These are phyloP conservation scores for Haplochromis vanheusdeni DNA, from an alignment of 2,113 vertebrate species.

Conservation along the genomic window DNA sequence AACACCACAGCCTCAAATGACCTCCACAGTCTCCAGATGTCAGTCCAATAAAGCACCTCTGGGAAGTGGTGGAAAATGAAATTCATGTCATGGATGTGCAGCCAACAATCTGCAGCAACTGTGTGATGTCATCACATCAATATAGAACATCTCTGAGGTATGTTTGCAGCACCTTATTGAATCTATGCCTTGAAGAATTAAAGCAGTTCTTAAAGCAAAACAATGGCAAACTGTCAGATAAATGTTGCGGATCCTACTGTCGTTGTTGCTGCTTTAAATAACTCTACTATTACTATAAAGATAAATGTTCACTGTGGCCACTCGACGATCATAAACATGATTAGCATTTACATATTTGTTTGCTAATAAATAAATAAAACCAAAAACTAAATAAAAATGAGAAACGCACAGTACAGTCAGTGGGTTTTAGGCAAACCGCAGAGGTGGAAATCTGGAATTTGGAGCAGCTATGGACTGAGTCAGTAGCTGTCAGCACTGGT, in stretches of 20 bases:
- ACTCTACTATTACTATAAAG: not conserved
- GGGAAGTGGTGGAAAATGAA: not conserved
- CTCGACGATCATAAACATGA: no score
- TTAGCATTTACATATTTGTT: not conserved
- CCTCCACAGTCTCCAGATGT: not conserved
- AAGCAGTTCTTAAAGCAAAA: not conserved
- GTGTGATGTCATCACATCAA: not conserved
- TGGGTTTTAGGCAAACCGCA: not conserved
- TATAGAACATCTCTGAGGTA: not conserved
- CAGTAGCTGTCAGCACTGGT: slow-evolving; percentile 24
- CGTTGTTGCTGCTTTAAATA: not conserved
- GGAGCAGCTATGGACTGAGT: not conserved
- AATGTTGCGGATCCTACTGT: not conserved
- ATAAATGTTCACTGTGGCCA: not conserved
- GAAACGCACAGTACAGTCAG: not conserved
- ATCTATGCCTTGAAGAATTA: not conserved
- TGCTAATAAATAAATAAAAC: not conserved
- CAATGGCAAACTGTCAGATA: not conserved
- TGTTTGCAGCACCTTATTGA: not conserved
- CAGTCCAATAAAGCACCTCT: not conserved
- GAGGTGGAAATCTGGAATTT: not conserved
- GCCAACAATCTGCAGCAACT: not conserved
- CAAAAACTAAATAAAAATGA: not conserved
- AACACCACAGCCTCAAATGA: not conserved
- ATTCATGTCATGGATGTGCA: not conserved